Conservation (phyloP, 2,797 vertebrate genomes). For the Labroides dimidiatus region DNA sequence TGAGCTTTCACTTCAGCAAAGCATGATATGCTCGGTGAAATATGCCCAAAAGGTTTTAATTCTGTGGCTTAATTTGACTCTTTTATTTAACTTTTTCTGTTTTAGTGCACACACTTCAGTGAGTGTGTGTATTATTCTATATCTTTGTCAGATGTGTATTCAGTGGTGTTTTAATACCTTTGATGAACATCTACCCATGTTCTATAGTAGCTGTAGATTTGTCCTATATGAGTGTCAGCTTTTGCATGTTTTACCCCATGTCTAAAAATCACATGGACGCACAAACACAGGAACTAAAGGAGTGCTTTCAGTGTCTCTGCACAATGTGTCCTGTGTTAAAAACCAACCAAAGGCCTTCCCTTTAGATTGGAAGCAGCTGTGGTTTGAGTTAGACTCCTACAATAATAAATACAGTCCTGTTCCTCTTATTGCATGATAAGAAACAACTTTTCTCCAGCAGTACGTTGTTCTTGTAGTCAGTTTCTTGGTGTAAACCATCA, state of each 20-base stretch:
- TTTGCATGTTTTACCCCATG: background rate
- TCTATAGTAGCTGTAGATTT: background rate
- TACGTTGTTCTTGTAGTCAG: conserved; percentile 14
- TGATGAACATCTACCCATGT: background rate
- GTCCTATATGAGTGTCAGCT: background rate
- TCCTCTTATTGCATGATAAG: conserved; percentile 27
- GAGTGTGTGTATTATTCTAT: background rate
- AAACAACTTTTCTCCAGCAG: conserved; percentile 38
- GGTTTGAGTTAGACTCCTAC: conserved; percentile 6
- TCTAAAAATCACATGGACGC: conserved; percentile 37
- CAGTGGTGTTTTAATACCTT: conserved; percentile 5
- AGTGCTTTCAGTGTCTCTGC: conserved; percentile 28
- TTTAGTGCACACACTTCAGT: conserved; percentile 1
- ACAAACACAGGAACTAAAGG: conserved; percentile 14
- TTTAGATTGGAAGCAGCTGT: conserved; percentile 30
- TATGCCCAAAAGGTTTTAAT: background rate
- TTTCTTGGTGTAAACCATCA: conserved; percentile 20
- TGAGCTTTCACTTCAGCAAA: background rate
- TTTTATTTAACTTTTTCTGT: conserved; percentile 10
- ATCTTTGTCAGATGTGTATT: conserved; percentile 1
- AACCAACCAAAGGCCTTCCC: background rate
- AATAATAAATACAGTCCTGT: conserved; percentile 53
- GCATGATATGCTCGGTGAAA: background rate
- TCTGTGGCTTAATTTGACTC: too few relatives aligned
- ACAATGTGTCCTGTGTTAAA: background rate